phyloP scores from a whole-genome alignment of 2,113 vertebrate genomes.

The Nothocercus julius region DNA sequence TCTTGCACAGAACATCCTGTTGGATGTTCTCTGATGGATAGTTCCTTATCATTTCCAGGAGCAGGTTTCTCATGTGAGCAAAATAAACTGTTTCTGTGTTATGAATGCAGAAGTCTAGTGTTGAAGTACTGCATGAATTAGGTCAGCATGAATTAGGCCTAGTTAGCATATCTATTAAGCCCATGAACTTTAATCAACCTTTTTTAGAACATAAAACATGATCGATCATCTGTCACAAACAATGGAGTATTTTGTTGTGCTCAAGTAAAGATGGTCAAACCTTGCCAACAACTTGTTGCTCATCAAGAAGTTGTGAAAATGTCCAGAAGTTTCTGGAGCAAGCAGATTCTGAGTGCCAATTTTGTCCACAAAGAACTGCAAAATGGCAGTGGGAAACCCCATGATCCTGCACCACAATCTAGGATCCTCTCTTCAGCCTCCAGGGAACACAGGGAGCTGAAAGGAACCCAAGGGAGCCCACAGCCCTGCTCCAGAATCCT shows the following conservation, averaged over 20 bases:
- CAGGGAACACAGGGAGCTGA: background rate
- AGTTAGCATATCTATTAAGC: background rate
- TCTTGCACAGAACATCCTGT: background rate
- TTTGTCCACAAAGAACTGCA: background rate
- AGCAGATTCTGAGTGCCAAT: rapidly evolving
- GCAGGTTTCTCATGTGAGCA: background rate
- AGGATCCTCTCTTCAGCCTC: background rate
- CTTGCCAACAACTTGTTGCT: background rate
- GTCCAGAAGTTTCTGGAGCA: background rate
- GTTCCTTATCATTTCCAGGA: background rate
- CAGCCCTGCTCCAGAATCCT: background rate
- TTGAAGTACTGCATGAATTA: background rate
- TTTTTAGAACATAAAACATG: background rate
- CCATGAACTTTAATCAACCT: background rate
- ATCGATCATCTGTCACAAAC: background rate
- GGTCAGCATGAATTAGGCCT: background rate
- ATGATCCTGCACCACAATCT: background rate
- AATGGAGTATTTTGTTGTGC: background rate
- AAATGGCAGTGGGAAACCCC: background rate
- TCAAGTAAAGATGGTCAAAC: background rate
- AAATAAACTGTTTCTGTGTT: background rate
- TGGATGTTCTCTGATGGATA: background rate
- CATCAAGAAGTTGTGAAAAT: background rate
- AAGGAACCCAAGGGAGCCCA: rapidly evolving
- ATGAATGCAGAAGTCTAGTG: background rate